phyloP scores from a whole-genome alignment of 2,113 vertebrate genomes.

The Elephas maximus region DNA sequence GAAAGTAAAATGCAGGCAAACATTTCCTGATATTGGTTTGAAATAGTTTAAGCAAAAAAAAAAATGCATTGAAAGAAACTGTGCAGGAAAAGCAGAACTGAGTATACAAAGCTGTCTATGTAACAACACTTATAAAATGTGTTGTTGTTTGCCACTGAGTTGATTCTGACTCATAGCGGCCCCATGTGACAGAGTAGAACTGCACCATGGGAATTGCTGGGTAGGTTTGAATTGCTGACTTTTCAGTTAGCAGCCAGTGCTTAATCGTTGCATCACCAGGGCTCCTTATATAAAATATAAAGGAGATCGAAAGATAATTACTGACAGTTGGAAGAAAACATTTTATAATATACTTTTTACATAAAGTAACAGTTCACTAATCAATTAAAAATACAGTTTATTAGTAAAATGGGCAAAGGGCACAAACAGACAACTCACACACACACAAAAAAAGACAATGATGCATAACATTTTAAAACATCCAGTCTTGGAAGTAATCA shows the following conservation, averaged over 20 bases:
- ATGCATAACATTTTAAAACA: not conserved
- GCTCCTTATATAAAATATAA: not conserved
- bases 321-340: not conserved
- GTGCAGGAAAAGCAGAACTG: not conserved
- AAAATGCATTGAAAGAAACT: not conserved
- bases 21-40: not conserved
- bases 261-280: too few species aligned
- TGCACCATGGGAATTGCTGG: too few species aligned
- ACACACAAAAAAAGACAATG: not conserved
- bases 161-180: too few species aligned
- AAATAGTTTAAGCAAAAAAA: not conserved
- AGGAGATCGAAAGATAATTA: not conserved
- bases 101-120: not conserved
- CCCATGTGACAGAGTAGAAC: too few species aligned
- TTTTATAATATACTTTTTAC: not conserved
- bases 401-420: constrained; percentile 40
- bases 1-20: constrained; percentile 31
- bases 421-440: not conserved
- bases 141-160: too few species aligned
- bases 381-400: not conserved
- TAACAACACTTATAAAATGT: not conserved
- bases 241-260: too few species aligned
- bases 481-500: not conserved
- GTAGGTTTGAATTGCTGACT: too few species aligned
- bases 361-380: constrained; percentile 10